Percentiles rank a stretch among this genome's conserved stretches.
Conservation (phyloP, 2,888 invertebrate genomes). For the Callinectes sapidus region DNA sequence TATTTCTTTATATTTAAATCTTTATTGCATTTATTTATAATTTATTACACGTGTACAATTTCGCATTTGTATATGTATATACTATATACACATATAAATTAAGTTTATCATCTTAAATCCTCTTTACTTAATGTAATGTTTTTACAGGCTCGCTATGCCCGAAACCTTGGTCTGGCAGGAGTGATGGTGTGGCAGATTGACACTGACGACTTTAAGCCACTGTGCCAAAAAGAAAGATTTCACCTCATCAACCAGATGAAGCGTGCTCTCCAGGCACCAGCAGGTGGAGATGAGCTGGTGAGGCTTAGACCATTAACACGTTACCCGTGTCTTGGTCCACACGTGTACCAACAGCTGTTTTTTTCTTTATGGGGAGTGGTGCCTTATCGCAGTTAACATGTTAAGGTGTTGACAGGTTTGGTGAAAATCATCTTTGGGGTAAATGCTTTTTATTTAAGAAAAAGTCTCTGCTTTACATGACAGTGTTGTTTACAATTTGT, state of each 20-base stretch:
- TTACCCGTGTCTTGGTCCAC: too few relatives aligned
- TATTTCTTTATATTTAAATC: too few relatives aligned
- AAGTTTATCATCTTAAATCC: too few relatives aligned
- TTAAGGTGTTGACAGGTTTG: not conserved
- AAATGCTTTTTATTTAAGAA: too few relatives aligned
- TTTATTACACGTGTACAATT: too few relatives aligned
- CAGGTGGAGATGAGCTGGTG: slow-evolving; percentile 44
- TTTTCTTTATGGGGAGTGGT: too few relatives aligned
- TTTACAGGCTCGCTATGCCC: slow-evolving; percentile 56
- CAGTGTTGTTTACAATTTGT: not conserved
- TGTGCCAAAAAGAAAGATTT: slow-evolving; percentile 48
- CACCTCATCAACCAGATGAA: slow-evolving; percentile 51
- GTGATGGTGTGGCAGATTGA: slow-evolving; percentile 56
- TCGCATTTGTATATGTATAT: too few relatives aligned
- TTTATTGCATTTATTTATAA: too few relatives aligned
- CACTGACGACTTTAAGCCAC: slow-evolving; percentile 58
- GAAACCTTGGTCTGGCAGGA: slow-evolving; percentile 48
- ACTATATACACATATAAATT: too few relatives aligned
- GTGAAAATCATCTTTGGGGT: not conserved
- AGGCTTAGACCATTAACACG: not conserved
- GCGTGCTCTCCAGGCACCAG: slow-evolving; percentile 36
- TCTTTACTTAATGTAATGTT: too few relatives aligned
- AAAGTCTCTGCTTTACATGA: not conserved
- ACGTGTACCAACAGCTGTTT: too few relatives aligned
- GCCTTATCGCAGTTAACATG: too few relatives aligned